Conservation (phyloP, 2,888 invertebrate genomes). For the Drosophila engyochracea region DNA sequence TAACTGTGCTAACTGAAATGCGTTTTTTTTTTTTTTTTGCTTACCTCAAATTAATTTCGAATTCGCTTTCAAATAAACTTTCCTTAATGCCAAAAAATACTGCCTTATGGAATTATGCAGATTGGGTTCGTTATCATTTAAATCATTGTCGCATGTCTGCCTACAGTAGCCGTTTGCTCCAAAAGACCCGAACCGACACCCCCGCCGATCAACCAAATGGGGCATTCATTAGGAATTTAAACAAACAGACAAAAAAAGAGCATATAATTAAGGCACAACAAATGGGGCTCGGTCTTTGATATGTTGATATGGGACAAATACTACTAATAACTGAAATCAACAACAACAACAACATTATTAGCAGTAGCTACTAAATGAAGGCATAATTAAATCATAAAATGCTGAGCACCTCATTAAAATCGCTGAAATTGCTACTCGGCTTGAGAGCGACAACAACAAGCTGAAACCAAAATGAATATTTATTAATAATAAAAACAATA, state of each 20-base stretch:
- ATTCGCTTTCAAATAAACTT: conserved; percentile 21
- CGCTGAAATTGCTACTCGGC: conserved; percentile 75
- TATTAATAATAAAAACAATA: conserved; percentile 46
- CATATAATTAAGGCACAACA: conserved; percentile 78
- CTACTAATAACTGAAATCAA: conserved; percentile 41
- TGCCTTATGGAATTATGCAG: conserved; percentile 58
- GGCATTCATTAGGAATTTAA: conserved; percentile 80
- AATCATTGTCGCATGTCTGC: conserved; percentile 70
- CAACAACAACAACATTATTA: conserved; percentile 30
- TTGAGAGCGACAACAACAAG: conserved; percentile 61
- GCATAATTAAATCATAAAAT: conserved; percentile 81
- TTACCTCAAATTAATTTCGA: conserved; percentile 11
- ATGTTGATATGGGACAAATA: conserved; percentile 70
- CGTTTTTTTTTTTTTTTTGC: conserved; percentile 28
- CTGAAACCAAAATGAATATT: conserved; percentile 60
- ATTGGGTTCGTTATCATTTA: conserved; percentile 75
- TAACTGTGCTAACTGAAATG: conserved; percentile 53
- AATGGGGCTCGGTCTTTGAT: conserved; percentile 53
- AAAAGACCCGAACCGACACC: conserved; percentile 1
- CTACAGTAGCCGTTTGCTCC: conserved; percentile 43
- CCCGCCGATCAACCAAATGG: conserved; percentile 43
- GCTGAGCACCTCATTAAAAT: conserved; percentile 81
- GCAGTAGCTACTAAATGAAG: conserved; percentile 62
- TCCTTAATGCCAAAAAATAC: conserved; percentile 43
- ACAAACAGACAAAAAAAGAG: conserved; percentile 24